Conservation (phyloP, 2,888 invertebrate genomes). For the Coecobrya sp. region DNA sequence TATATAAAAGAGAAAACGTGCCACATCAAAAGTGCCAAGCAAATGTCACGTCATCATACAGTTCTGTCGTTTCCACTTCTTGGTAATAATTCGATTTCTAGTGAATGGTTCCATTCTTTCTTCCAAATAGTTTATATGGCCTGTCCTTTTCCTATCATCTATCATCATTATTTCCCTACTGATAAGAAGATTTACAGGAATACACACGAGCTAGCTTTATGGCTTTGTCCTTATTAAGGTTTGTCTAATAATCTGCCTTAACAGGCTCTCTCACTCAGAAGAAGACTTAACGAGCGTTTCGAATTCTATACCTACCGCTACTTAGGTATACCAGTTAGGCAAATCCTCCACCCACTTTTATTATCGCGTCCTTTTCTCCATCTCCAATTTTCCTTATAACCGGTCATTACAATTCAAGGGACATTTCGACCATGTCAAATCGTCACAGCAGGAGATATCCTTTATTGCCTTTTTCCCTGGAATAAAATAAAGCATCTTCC, state of each 20-base stretch:
- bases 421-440: slow-evolving; percentile 30
- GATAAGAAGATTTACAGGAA: background rate
- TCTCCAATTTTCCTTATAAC: slow-evolving; percentile 55
- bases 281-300: background rate
- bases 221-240: background rate
- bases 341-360: slow-evolving; percentile 46
- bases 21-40: background rate
- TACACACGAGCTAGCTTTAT: background rate
- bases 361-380: background rate
- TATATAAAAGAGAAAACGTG: slow-evolving; percentile 31
- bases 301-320: background rate
- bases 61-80: slow-evolving; percentile 22
- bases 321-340: background rate
- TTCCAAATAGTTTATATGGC: background rate
- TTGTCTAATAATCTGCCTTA: no score
- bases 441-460: slow-evolving; percentile 49
- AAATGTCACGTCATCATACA: slow-evolving; percentile 42
- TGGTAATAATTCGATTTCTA: slow-evolving; percentile 24
- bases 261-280: no score
- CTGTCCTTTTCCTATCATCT: slow-evolving; percentile 5
- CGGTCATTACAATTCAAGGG: slow-evolving; percentile 50
- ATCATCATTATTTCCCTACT: slow-evolving; percentile 25
- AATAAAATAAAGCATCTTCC: slow-evolving; percentile 23
- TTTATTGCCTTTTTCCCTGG: slow-evolving; percentile 52
- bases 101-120: slow-evolving; percentile 27